phyloP scores from a whole-genome alignment of 1,140 invertebrate species.

The Carcinoscorpius rotundicauda region DNA sequence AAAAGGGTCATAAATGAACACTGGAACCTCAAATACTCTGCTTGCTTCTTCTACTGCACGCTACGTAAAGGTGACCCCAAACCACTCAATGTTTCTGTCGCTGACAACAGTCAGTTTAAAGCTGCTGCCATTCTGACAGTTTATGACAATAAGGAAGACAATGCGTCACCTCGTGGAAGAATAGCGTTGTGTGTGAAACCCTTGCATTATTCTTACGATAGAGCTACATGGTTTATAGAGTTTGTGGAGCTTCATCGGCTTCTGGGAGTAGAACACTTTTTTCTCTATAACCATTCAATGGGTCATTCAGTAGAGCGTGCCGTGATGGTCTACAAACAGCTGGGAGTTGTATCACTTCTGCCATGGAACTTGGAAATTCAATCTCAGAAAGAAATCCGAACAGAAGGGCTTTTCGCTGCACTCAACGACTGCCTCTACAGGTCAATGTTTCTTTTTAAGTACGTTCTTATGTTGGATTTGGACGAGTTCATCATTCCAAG shows the following conservation, averaged over 20 bases:
- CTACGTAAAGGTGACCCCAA: constrained; percentile 2
- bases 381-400: constrained; percentile 79
- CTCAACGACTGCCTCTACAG: constrained; percentile 86
- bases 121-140: constrained; percentile 40
- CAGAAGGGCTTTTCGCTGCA: constrained; percentile 77
- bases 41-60: constrained; percentile 72
- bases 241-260: constrained; percentile 80
- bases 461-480: constrained; percentile 72
- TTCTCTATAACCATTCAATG: constrained; percentile 83
- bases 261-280: constrained; percentile 75
- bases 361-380: constrained; percentile 74
- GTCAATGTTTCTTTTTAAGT: constrained; percentile 65
- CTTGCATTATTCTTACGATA: constrained; percentile 75
- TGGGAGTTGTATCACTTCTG: constrained; percentile 58
- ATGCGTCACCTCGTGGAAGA: constrained; percentile 24
- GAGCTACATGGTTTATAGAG: constrained; percentile 60
- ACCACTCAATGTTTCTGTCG: background rate
- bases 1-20: constrained; percentile 71
- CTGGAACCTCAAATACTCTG: constrained; percentile 86
- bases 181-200: constrained; percentile 85
- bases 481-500: constrained; percentile 78
- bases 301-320: constrained; percentile 54
- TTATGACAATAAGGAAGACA: constrained; percentile 28
- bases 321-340: constrained; percentile 52
- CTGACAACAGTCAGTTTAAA: background rate